Evolutionary conservation across 2,888 invertebrate genomes (phyloP).

Genomic region (Merodon equestris): DNA sequence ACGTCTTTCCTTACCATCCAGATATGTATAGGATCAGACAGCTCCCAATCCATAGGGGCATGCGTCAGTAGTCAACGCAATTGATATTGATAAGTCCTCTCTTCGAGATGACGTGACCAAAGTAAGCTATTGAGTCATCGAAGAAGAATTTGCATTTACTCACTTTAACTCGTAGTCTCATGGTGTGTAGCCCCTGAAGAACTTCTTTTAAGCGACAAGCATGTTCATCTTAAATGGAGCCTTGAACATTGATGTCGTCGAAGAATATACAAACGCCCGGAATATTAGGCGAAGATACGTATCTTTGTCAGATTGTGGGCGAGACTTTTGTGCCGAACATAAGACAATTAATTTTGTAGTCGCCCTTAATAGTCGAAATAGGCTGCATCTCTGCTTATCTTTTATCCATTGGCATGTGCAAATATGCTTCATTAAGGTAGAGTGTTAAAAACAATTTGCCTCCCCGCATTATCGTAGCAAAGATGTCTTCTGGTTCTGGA

Average conservation of each 20-base stretch:
- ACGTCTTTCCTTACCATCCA: constrained; percentile 20
- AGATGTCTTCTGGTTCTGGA: no score
- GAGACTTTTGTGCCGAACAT: constrained; percentile 9
- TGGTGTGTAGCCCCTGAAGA: no score
- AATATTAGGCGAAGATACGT: not conserved
- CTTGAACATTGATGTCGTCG: constrained; percentile 14
- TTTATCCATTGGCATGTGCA: constrained; percentile 19
- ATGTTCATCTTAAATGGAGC: not conserved
- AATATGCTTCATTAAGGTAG: no score
- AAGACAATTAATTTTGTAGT: constrained; percentile 7
- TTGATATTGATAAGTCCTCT: not conserved
- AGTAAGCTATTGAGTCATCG: not conserved
- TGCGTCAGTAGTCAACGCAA: no score
- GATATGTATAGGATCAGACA: constrained; percentile 31
- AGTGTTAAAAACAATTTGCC: no score
- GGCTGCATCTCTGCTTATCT: constrained; percentile 3
- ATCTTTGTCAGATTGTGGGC: constrained; percentile 11
- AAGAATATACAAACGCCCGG: constrained; percentile 5
- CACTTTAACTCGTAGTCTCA: not conserved
- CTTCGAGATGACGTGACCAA: not conserved
- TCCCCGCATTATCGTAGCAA: no score
- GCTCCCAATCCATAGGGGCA: no score
- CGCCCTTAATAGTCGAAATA: constrained; percentile 8
- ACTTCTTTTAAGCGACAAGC: not conserved
- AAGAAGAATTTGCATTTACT: constrained; percentile 2